Evolutionary conservation across 35 echinoderm and acorn worm genomes (phyloP).

Genomic region (Lytechinus variegatus): DNA sequence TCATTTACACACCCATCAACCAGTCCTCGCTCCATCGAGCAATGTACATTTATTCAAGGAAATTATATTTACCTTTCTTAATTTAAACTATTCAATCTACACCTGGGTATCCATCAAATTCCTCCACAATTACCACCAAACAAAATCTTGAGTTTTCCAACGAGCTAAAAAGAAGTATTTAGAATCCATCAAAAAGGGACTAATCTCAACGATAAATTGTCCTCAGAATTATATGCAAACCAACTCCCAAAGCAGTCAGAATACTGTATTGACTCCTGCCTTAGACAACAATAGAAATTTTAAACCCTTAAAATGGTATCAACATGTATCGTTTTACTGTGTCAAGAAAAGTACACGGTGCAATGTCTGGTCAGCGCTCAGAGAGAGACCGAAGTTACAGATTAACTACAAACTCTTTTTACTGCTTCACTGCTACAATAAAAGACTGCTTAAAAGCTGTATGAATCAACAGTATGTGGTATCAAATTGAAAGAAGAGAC

Average conservation of each 20-base stretch:
- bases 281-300: conserved; percentile 25
- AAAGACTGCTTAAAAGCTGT: background rate
- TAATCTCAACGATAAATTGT: conserved; percentile 5
- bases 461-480: background rate
- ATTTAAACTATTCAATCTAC: background rate
- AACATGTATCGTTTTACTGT: conserved; percentile 45
- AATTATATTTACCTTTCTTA: background rate
- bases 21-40: background rate
- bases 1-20: background rate
- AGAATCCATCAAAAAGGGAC: background rate
- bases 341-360: conserved; percentile 15
- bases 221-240: conserved; percentile 21
- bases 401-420: background rate
- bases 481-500: background rate
- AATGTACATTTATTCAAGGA: background rate
- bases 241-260: background rate
- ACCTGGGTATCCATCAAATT: background rate
- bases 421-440: background rate
- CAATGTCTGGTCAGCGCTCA: background rate
- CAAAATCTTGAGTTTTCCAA: background rate
- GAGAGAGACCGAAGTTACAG: background rate
- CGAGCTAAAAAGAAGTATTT: background rate
- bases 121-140: background rate
- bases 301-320: background rate
- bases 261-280: background rate